Conservation (phyloP, 2,797 vertebrate genomes). For the Tadarida brasiliensis region DNA sequence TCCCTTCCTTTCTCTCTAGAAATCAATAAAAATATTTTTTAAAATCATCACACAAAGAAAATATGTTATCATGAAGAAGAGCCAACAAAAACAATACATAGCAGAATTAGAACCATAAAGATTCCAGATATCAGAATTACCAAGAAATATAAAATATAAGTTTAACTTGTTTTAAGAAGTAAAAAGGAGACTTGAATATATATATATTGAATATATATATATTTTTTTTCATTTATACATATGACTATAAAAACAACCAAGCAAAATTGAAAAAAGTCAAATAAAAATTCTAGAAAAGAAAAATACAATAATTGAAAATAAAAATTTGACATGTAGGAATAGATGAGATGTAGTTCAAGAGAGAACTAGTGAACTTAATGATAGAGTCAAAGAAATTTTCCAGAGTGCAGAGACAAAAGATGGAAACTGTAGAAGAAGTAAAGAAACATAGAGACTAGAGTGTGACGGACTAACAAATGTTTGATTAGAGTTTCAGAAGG, state of each 20-base stretch:
- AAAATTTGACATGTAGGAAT: background rate
- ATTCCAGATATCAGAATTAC: background rate
- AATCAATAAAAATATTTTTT: too few species aligned
- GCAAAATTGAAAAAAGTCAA: background rate
- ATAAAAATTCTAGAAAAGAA: conserved; percentile 2
- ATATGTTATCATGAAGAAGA: background rate
- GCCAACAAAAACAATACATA: background rate
- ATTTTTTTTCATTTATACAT: background rate
- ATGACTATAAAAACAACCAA: background rate
- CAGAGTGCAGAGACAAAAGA: background rate
- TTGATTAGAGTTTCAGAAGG: background rate
- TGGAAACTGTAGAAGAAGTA: background rate
- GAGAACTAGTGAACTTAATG: background rate
- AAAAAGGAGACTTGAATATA: background rate
- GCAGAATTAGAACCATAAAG: background rate
- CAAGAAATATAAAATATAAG: background rate
- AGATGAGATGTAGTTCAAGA: background rate
- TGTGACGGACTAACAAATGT: background rate
- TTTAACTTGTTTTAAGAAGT: background rate
- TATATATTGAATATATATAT: background rate
- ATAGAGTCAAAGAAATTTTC: background rate
- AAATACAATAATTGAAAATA: background rate
- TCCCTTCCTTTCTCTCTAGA: too few species aligned
- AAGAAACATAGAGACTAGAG: background rate
- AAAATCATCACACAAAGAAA: background rate